These are phyloP conservation scores for Criorhina ranunculi DNA, from an alignment of 2,888 invertebrate species.

Conservation along the genomic window DNA sequence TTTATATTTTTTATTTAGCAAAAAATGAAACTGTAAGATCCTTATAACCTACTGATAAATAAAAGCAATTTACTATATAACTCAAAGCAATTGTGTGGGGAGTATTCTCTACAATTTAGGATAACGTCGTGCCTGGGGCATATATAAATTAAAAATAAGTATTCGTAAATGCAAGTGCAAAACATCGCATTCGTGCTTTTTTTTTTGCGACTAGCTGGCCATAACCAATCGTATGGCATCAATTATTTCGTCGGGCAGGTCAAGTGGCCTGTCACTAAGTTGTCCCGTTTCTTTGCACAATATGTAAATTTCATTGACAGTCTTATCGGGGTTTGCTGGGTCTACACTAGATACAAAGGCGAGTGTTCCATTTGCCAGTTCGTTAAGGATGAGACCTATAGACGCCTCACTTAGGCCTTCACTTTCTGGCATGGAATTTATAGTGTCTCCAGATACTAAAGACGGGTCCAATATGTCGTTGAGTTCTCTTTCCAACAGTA, in stretches of 20 bases:
- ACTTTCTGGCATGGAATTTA: conserved; percentile 51
- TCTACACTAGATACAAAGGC: conserved; percentile 83
- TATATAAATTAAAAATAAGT: conserved; percentile 2
- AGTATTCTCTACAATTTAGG: conserved; percentile 30
- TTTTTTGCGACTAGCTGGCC: conserved; percentile 69
- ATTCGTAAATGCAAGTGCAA: conserved; percentile 40
- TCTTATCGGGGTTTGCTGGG: conserved; percentile 80
- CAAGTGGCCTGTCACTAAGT: conserved; percentile 82
- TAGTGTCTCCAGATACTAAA: conserved; percentile 28
- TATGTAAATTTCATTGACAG: conserved; percentile 83
- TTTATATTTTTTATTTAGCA: conserved; percentile 36
- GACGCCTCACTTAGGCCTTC: conserved; percentile 79
- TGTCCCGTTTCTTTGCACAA: conserved; percentile 81
- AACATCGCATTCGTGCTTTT: conserved; percentile 16
- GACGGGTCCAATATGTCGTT: conserved; percentile 35
- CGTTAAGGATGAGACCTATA: conserved; percentile 81
- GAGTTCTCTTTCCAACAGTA: conserved; percentile 36
- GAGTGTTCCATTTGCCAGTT: conserved; percentile 82
- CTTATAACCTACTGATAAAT: conserved; percentile 45
- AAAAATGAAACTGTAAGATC: conserved; percentile 31
- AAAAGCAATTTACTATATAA: conserved; percentile 29
- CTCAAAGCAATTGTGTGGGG: conserved; percentile 1
- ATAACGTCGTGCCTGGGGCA: neutral
- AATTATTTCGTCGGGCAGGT: conserved; percentile 83
- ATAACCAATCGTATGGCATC: conserved; percentile 82